Evolutionary conservation across 2,888 invertebrate species (phyloP).

Genomic region (Folsomia candida): DNA sequence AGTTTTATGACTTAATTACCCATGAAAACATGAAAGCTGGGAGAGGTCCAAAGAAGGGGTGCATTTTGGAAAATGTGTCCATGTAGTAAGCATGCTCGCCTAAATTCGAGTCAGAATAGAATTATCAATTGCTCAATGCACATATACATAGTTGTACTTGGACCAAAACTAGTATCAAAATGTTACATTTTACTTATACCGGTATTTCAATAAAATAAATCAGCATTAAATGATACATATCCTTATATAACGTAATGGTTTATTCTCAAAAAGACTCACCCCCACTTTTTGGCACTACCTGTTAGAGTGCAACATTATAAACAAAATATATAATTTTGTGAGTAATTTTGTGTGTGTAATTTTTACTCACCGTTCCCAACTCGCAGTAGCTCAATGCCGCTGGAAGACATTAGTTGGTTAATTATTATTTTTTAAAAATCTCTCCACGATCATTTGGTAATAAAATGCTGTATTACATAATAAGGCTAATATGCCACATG

Average conservation of each 20-base stretch:
- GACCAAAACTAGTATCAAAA: too few relatives aligned
- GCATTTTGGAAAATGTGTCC: conserved; percentile 69
- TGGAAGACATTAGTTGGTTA: conserved; percentile 53
- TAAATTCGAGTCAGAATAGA: conserved; percentile 85
- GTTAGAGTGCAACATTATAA: too few relatives aligned
- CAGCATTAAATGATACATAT: too few relatives aligned
- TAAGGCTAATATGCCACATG: conserved; percentile 85
- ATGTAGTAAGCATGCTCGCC: conserved; percentile 59
- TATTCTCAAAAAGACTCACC: too few relatives aligned
- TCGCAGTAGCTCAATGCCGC: conserved; percentile 92
- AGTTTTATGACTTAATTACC: conserved; percentile 20
- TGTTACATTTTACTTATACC: too few relatives aligned
- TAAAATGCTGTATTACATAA: conserved; percentile 62
- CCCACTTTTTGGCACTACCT: too few relatives aligned
- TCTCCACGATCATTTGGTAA: not conserved
- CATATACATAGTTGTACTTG: too few relatives aligned
- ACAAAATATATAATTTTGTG: too few relatives aligned
- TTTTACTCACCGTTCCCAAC: conserved; percentile 90
- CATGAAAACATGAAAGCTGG: conserved; percentile 81
- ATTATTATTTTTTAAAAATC: not conserved
- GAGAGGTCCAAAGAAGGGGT: conserved; percentile 64
- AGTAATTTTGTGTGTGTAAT: too few relatives aligned
- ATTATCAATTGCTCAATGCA: too few relatives aligned
- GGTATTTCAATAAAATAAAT: too few relatives aligned
- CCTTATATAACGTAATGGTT: too few relatives aligned